Evolutionary conservation across 2,797 vertebrate genomes (phyloP), one percentile per base, ranked within the genome.

Genomic region (Enteromius anoplus): DNA sequence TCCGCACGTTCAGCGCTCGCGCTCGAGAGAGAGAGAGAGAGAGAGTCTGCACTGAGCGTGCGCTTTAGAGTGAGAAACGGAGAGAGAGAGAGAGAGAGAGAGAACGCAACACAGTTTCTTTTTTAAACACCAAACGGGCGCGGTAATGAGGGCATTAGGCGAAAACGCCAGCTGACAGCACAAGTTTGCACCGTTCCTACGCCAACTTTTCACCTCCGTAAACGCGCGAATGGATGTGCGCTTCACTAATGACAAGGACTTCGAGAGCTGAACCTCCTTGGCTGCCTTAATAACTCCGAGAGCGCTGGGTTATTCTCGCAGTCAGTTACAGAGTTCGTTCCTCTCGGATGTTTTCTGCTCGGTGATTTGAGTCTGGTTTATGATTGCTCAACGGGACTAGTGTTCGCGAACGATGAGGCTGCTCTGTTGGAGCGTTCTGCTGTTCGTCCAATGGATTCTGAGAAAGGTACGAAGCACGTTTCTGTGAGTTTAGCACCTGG

Each of bases 381-480:
- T 95, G 94, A 91, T 89, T 86, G 87, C 80, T 88, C 88, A 83
- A 87, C 91, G 93, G 93, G 91, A 91, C 91, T 93, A 89, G 89
- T 93, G 93, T 90, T 91, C 87, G 90, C 91, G 88, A 34, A 93
- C 93, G 90, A 95, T 95, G 95, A 93, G 92, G 93, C 91, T 95
- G 88, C 91, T 94, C 91, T 92, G 91, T 51, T 95, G 94, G 95
- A 94, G 91, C 91, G 65, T 92, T 88, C 88, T 93, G 85, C 88
- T 95, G 89, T 90, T 95, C 86, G 91, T 90, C 91, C 95, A 95
- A 87, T 95, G 95, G 93, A 94, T 95, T 90, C 90, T 93, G 66
- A 92, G 88, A 85, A 93, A 94, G 94, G 95, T 95, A 92, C 90
- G 91, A 86, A 87, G 69, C 79, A 23, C 62, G 21, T 64, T 55